Conservation (phyloP, 1,140 invertebrate species). For the Drosophila arizonae region DNA sequence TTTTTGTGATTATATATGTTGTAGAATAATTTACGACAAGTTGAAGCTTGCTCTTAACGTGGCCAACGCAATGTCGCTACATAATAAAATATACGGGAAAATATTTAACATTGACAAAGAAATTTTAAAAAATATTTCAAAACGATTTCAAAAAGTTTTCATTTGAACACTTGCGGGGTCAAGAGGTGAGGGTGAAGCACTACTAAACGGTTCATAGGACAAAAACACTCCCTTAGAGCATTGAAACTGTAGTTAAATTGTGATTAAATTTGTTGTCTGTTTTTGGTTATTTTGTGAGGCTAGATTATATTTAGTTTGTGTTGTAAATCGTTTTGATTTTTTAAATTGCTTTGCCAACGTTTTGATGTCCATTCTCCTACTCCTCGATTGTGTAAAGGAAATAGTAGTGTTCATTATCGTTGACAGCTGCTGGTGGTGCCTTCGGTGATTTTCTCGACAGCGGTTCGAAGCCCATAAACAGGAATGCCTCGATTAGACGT, state of each 20-base stretch:
- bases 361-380: conserved; percentile 48
- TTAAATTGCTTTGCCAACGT: conserved; percentile 34
- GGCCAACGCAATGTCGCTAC: conserved; percentile 57
- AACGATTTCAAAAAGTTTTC: conserved; percentile 31
- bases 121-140: conserved; percentile 50
- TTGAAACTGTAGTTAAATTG: not conserved
- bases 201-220: too few species aligned
- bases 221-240: too few species aligned
- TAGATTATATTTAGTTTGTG: not conserved
- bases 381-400: conserved; percentile 81
- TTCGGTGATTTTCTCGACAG: conserved; percentile 92
- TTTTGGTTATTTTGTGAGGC: not conserved
- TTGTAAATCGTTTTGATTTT: conserved; percentile 34
- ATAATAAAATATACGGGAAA: conserved; percentile 20
- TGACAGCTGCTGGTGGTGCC: conserved; percentile 84
- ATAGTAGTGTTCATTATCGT: conserved; percentile 78
- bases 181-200: conserved; percentile 50
- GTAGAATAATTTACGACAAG: conserved; percentile 67
- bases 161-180: conserved; percentile 67
- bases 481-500: conserved; percentile 95
- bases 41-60: conserved; percentile 74
- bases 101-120: conserved; percentile 30
- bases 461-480: conserved; percentile 96
- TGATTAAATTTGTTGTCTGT: not conserved
- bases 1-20: conserved; percentile 59